Base-by-base conservation (phyloP, 2,113 vertebrate species). In the Zeus faber region DNA sequence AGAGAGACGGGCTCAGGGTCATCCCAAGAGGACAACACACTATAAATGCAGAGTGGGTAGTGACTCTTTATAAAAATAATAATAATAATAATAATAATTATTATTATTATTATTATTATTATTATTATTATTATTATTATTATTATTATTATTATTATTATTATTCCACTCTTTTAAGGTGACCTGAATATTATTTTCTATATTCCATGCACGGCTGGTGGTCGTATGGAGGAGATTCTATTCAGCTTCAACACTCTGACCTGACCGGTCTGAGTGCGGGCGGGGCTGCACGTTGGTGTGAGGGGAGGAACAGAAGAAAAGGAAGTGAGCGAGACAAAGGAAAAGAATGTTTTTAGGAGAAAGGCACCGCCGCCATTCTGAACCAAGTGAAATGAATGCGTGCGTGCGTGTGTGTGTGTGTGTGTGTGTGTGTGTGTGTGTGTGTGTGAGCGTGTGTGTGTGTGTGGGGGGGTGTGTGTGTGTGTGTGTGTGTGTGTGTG, bases 401-500 rank as follows among this genome's bases (percentile, higher is more conserved):
- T n/a, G n/a, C 14, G 4, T 35, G 10, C 10, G 10, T 10, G 33
- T 35, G 33, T 35, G 33, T 35, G 33, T 35, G 31, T 35, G 31
- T 35, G 31, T 35, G 31, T 35, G 31, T 35, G 31, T 35, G 31
- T 35, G 31, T 35, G 3, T 35, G 33, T 35, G 33, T 35, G 33
- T 35, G 33, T 35, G 33, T 35, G 33, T 35, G 33, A 13, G 33
- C 14, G 33, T 35, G 33, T 35, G 33, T 35, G 33, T 35, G 33
- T 35, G 33, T 35, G 33, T 35, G 33, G 10, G 33, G 10, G 33
- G 10, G 33, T 35, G 33, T 35, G 33, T 35, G 33, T 35, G 7
- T 31, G 29, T 27, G 49, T 52, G 50, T 53, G 50, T 53, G 49
- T 31, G 33, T 24, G 51, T 24, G 14, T 53, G 35, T 21, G 33